Evolutionary conservation across 2,113 vertebrate species (phyloP).

Genomic region (Varanus komodoensis): DNA sequence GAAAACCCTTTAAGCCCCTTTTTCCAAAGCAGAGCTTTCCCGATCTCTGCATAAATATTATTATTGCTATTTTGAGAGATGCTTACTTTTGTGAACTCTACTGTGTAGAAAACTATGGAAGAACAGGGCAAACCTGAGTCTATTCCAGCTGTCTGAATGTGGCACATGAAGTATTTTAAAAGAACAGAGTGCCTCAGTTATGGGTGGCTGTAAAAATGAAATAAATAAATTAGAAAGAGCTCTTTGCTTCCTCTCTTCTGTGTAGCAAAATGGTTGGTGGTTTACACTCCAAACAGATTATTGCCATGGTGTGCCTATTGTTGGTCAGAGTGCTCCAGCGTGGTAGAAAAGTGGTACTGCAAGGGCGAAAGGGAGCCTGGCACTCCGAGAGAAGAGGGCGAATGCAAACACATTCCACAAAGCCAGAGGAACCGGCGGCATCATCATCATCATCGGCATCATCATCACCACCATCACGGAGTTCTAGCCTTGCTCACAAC

Average conservation of each 20-base stretch:
- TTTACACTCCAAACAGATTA: background rate
- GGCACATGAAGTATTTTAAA: background rate
- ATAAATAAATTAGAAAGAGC: background rate
- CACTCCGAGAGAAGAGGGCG: constrained; percentile 42
- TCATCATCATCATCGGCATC: background rate
- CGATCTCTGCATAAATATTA: background rate
- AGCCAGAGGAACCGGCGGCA: constrained; percentile 57
- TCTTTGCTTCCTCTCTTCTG: background rate
- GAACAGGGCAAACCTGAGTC: background rate
- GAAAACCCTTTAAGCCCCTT: background rate
- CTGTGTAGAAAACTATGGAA: background rate
- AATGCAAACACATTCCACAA: constrained; percentile 38
- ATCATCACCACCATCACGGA: constrained; percentile 35
- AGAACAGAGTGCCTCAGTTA: too few species aligned
- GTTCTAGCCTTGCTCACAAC: constrained; percentile 50
- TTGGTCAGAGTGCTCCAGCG: background rate
- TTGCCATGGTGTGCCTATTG: background rate
- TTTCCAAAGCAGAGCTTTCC: background rate
- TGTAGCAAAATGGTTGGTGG: background rate
- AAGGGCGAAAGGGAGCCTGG: constrained; percentile 51
- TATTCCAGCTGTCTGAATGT: background rate
- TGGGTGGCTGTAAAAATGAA: too few species aligned
- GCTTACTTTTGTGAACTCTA: background rate
- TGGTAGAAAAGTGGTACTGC: background rate
- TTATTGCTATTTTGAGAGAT: background rate